Percentiles rank a stretch among this genome's conserved stretches.
phyloP scores from a whole-genome alignment of 2,113 vertebrate genomes.

The Agelaius tricolor region DNA sequence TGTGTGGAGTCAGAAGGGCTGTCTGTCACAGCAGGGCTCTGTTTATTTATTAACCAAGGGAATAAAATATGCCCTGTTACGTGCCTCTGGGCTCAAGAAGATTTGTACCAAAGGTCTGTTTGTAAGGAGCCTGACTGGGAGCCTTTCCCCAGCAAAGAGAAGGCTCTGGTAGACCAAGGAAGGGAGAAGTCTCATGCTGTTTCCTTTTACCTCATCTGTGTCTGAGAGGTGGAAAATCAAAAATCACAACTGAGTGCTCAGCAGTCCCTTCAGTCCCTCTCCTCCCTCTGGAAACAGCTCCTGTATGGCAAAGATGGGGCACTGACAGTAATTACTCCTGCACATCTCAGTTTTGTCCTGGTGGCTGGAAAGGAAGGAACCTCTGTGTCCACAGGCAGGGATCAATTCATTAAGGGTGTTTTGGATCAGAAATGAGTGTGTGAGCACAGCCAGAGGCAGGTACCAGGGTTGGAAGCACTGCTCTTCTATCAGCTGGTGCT shows the following conservation, averaged over 20 bases:
- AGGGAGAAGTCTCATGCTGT: neutral
- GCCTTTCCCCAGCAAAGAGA: neutral
- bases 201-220: neutral
- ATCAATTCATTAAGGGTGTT: neutral
- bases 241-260: neutral
- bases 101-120: neutral
- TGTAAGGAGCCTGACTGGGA: neutral
- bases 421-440: neutral
- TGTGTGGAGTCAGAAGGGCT: neutral
- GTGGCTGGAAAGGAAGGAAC: neutral
- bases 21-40: neutral
- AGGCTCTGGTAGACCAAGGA: neutral
- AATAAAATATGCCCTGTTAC: neutral
- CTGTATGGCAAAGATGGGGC: rapidly evolving
- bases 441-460: neutral
- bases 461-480: neutral
- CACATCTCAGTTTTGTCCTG: neutral
- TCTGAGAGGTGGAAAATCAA: neutral
- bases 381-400: neutral
- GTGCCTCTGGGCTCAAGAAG: neutral
- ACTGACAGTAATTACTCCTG: neutral
- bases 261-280: neutral
- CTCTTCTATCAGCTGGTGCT: neutral
- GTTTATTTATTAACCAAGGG: slow-evolving; percentile 1
- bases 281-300: neutral